Evolutionary conservation across 2,888 invertebrate species (phyloP).

Genomic region (Acanthoscelides obtectus): DNA sequence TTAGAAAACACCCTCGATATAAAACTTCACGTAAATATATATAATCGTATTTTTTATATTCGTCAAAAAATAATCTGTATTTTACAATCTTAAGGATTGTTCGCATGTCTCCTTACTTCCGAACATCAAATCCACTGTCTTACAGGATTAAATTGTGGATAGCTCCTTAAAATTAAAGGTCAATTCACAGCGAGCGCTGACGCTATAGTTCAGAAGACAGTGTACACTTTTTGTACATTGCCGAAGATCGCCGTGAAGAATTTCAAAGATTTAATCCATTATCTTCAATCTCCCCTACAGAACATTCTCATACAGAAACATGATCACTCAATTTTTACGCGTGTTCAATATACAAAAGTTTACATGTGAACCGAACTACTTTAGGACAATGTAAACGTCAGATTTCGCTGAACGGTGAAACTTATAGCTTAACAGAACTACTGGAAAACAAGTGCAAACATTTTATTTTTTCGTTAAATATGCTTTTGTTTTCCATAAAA

Average conservation of each 20-base stretch:
- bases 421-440: conserved; percentile 26
- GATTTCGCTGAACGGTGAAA: conserved; percentile 17
- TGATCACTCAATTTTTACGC: too few species aligned
- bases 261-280: too few species aligned
- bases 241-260: conserved; percentile 4
- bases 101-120: conserved; percentile 43
- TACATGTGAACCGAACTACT: neutral
- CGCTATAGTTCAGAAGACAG: neutral
- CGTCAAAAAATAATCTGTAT: conserved; percentile 49
- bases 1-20: neutral
- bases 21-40: neutral
- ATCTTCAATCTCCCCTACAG: too few species aligned
- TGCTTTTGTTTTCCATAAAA: conserved; percentile 24
- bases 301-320: too few species aligned
- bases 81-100: conserved; percentile 22
- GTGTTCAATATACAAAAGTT: neutral
- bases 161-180: conserved; percentile 43
- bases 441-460: conserved; percentile 24
- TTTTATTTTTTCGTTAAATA: conserved; percentile 1
- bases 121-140: conserved; percentile 45
- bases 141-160: conserved; percentile 48
- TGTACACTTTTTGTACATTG: conserved; percentile 4
- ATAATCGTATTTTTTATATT: conserved; percentile 17
- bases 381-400: conserved; percentile 5
- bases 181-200: neutral